A percentile compares a stretch with the other conserved stretches of the same genome.
These are phyloP conservation scores for Aleiodes leptofemur DNA, from an alignment of 2,888 invertebrate species.

Conservation along the genomic window DNA sequence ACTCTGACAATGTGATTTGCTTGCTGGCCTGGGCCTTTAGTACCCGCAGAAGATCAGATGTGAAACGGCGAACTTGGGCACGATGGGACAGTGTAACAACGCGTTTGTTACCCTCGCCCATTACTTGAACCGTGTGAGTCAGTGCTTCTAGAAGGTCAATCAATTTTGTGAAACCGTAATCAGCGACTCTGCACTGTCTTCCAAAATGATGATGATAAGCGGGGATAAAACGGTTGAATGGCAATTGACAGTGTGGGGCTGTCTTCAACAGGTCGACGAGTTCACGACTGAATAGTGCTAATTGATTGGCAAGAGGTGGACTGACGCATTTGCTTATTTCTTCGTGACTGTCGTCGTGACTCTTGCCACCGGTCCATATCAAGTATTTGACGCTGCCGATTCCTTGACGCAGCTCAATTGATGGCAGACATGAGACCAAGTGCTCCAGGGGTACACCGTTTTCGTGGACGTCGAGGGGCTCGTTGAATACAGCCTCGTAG, in stretches of 20 bases:
- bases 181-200: conserved; percentile 94
- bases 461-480: conserved; percentile 79
- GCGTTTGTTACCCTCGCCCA: conserved; percentile 92
- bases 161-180: conserved; percentile 96
- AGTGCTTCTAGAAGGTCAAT: conserved; percentile 93
- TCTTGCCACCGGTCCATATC: conserved; percentile 71
- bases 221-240: conserved; percentile 92
- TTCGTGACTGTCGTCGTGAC: conserved; percentile 68
- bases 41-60: conserved; percentile 90
- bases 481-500: conserved; percentile 85
- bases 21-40: conserved; percentile 89
- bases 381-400: conserved; percentile 78
- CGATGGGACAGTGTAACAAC: conserved; percentile 91
- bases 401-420: conserved; percentile 79
- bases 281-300: conserved; percentile 90
- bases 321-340: conserved; percentile 78
- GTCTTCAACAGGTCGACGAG: conserved; percentile 89
- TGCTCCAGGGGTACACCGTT: conserved; percentile 93
- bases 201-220: conserved; percentile 98
- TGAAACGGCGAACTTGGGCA: conserved; percentile 93
- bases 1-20: conserved; percentile 82
- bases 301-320: conserved; percentile 82
- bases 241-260: conserved; percentile 88
- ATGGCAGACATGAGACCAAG: conserved; percentile 88
- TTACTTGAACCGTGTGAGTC: conserved; percentile 90